Evolutionary conservation across 1,140 invertebrate species (phyloP), one percentile per base, ranked within the genome.

Genomic region (Microplitis demolitor): DNA sequence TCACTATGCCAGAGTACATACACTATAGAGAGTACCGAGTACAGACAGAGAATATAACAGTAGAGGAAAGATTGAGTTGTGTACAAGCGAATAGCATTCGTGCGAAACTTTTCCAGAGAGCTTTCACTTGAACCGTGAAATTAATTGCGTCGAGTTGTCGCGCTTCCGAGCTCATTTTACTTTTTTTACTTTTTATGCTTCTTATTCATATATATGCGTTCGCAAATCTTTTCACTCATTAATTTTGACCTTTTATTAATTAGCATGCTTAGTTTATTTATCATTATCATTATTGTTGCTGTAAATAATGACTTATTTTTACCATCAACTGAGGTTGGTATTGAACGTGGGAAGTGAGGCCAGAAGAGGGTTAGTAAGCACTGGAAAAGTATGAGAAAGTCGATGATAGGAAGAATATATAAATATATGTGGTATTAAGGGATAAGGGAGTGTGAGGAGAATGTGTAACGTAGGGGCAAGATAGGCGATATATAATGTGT

Each of bases 401-500:
- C 39, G 63, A 61, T 71, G 45, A 16, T 39, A 8, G 58, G 13
- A 16, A 31, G 53, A 34, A 50, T 64, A 64, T 50, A 51, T 14
- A 61, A 37, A 33, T 50, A 50, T 50, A 50, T 24, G n/a, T 54
- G 5, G n/a, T 14, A 24, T 54, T 14, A n/a, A 5, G 4, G 13
- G 45, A 9, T 2, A 39, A 39, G n/a, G 11, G 45, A 53, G 13
- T 35, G 4, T 34, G 33, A 60, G 37, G 16, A 66, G 72, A 53
- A 69, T 70, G 75, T 72, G 76, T 76, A 78, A 78, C 77, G 75
- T 79, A 82, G 81, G 82, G 80, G 82, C 80, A 82, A 82, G 82
- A 82, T 78, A 82, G 79, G 79, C 86, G 83, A 87, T 87, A 87
- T 87, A 85, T 87, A 87, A 87, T 87, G 85, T 87, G 87, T 85